phyloP scores from a whole-genome alignment of 2,888 invertebrate genomes.

The Atherix ibis region DNA sequence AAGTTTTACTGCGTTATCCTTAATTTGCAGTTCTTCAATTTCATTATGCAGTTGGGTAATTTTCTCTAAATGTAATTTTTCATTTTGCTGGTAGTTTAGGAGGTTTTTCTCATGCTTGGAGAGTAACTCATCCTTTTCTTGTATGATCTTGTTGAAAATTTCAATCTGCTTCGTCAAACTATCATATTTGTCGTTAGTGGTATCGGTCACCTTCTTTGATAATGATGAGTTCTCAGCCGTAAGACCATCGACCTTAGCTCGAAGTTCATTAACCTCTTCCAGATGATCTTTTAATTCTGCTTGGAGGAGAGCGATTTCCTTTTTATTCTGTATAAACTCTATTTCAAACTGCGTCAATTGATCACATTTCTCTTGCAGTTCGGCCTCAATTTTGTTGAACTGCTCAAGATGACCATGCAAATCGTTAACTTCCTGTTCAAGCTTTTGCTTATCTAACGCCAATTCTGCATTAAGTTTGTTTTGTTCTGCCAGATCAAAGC shows the following conservation, averaged over 20 bases:
- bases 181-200: conserved; percentile 8
- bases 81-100: conserved; percentile 20
- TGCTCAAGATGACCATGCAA: conserved; percentile 13
- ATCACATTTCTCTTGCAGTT: conserved; percentile 13
- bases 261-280: conserved; percentile 25
- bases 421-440: conserved; percentile 7
- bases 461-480: conserved; percentile 29
- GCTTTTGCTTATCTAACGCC: conserved; percentile 5
- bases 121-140: conserved; percentile 22
- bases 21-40: conserved; percentile 19
- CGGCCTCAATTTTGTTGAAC: conserved; percentile 13
- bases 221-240: not conserved
- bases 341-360: conserved; percentile 12
- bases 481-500: conserved; percentile 36
- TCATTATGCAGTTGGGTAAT: conserved; percentile 20
- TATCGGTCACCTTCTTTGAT: not conserved
- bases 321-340: conserved; percentile 16
- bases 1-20: conserved; percentile 16
- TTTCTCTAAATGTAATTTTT: conserved; percentile 18
- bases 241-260: conserved; percentile 28
- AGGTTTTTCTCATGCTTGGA: conserved; percentile 21
- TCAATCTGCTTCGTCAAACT: conserved; percentile 14
- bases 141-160: conserved; percentile 19
- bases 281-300: conserved; percentile 17
- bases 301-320: conserved; percentile 15